Conservation (phyloP, 2,113 vertebrate genomes). For the Sminthopsis crassicaudata region DNA sequence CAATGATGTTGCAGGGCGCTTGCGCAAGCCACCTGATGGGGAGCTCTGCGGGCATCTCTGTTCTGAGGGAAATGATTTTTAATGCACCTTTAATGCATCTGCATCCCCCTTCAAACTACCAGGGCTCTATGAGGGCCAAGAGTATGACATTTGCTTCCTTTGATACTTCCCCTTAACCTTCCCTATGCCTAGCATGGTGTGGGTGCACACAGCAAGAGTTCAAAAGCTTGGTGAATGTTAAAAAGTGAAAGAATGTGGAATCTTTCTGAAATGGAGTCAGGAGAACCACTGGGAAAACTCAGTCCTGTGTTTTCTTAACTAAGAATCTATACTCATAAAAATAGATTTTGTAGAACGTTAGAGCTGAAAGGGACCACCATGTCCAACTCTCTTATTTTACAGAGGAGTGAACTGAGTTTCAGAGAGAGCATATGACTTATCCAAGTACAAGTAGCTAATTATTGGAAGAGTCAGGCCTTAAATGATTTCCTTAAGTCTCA, state of each 20-base stretch:
- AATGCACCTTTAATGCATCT: neutral
- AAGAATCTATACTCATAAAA: neutral
- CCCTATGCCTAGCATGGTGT: neutral
- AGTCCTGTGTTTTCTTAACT: neutral
- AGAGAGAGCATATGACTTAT: neutral
- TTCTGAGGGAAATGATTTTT: neutral
- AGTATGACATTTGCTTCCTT: slow-evolving; percentile 15
- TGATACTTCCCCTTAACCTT: neutral
- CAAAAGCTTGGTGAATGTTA: neutral
- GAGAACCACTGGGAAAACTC: neutral
- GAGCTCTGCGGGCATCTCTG: slow-evolving; percentile 10
- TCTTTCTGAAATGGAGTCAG: slow-evolving; percentile 5
- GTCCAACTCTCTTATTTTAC: neutral
- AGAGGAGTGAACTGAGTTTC: slow-evolving; percentile 9
- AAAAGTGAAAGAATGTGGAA: neutral
- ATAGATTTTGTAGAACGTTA: neutral
- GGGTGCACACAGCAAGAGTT: neutral
- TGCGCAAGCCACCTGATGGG: neutral
- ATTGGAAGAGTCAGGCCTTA: neutral
- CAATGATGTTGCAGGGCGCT: neutral
- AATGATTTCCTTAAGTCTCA: neutral
- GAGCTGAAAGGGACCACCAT: neutral
- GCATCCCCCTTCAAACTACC: neutral
- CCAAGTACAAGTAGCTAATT: neutral
- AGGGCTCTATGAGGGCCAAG: neutral